Base-by-base conservation (phyloP, 2,113 vertebrate species). In the Trinectes maculatus region DNA sequence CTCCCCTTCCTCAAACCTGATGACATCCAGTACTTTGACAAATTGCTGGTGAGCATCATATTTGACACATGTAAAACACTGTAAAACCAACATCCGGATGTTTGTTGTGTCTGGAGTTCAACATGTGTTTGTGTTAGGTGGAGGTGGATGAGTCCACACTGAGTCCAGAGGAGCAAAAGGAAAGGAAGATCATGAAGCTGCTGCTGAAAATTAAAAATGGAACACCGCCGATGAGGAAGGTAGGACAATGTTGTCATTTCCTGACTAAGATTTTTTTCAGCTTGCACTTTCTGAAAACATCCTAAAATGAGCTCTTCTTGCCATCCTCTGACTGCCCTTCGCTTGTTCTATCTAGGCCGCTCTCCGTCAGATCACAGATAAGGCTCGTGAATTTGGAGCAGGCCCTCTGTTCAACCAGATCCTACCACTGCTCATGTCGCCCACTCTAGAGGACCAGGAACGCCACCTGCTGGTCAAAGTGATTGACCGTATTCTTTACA, bases 1-100 rank as follows among this genome's bases (percentile, higher is more conserved):
- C 95, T 99, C 42, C 98, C 98, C 0, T 99, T 99, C 93, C 92
- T 99, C 46, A 99, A 99, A 79, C 98, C 98, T 2, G 98, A 99
- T 64, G 98, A 99, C 88, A 99, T 99, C 83, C 98, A 99, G 13
- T 99, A 99, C 84, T 99, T 99, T 6, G 98, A 99, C 89, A 99
- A 99, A 80, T 91, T 99, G 8, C 84, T 99, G 94, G 98, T 98
- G 84, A 94, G 85, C 25, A 42, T 44, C 7, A 33, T 3, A 1
- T n/a, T 13, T 4, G 15, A 10, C 34, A 37, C 21, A 11, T 9
- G 9, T 44, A 33, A 28, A 31, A 39, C 5, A 5, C 2, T 8
- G n/a, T 40, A 11, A 52, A 55, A 57, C 2, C 22, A 3, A 8
- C 42, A 9, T 5, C n/a, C 5, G 5, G 5, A 19, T 48, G n/a